Evolutionary conservation across 2,113 vertebrate genomes (phyloP).

Genomic region (Empidonax alnorum): DNA sequence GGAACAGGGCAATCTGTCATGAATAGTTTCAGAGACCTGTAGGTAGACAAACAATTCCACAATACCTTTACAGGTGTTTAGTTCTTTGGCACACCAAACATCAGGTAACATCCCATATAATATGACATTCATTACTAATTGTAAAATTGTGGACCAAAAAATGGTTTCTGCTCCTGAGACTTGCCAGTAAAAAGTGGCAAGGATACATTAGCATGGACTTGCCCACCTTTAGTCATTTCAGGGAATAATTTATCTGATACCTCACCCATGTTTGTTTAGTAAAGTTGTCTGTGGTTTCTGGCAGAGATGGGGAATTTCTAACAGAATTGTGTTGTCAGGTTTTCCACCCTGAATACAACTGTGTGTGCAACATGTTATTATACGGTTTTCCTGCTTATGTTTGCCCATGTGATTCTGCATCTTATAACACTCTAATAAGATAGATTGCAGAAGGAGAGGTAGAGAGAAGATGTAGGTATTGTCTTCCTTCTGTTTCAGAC

Average conservation of each 20-base stretch:
- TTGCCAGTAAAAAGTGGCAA: not conserved
- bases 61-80: not conserved
- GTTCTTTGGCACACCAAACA: not conserved
- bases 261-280: not conserved
- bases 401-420: not conserved
- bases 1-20: not conserved
- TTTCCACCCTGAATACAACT: not conserved
- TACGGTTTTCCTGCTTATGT: not conserved
- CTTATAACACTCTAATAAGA: not conserved
- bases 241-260: not conserved
- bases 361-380: not conserved
- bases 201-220: not conserved
- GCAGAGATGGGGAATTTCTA: not conserved
- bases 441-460: not conserved
- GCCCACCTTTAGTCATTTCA: not conserved
- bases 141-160: rapidly evolving
- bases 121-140: not conserved
- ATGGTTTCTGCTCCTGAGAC: not conserved
- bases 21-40: not conserved
- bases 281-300: not conserved
- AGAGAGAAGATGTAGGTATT: rapidly evolving
- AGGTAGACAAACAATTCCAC: not conserved
- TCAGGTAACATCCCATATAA: not conserved
- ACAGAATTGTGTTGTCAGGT: rapidly evolving
- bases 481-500: not conserved